These are phyloP conservation scores for Myotis planiceps DNA, from an alignment of 2,797 vertebrate species.

Conservation along the genomic window DNA sequence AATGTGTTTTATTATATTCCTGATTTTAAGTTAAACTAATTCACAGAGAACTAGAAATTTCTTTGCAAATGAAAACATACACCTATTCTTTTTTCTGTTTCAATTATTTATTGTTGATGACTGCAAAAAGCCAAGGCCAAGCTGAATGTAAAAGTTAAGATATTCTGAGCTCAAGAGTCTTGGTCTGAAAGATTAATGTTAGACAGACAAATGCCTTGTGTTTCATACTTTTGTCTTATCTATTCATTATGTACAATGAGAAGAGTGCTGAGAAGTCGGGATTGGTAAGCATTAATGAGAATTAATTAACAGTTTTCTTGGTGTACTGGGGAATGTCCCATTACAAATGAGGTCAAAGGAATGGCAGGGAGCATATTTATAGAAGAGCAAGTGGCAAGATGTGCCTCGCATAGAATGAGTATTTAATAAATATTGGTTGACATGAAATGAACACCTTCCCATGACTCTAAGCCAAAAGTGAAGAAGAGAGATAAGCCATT, in stretches of 20 bases:
- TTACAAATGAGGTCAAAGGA: not conserved
- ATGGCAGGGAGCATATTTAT: not conserved
- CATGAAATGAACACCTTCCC: not conserved
- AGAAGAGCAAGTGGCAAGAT: not conserved
- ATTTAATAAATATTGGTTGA: not conserved
- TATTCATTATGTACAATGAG: not conserved
- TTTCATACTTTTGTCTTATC: not conserved
- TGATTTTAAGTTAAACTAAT: not conserved
- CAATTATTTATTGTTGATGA: not conserved
- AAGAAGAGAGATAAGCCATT: not conserved
- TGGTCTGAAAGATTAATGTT: not conserved
- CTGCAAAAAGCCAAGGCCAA: not conserved
- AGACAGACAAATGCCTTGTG: not conserved
- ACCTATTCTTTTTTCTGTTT: not conserved
- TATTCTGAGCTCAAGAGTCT: rapidly evolving
- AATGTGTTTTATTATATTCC: not conserved
- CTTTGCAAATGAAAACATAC: not conserved
- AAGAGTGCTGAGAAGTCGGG: not conserved
- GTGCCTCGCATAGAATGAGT: not conserved
- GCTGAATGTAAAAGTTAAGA: not conserved
- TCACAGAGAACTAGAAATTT: not conserved
- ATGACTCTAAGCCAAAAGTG: not conserved
- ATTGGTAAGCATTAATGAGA: not conserved
- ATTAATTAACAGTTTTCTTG: not conserved
- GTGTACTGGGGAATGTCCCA: not conserved